Evolutionary conservation across 2,797 vertebrate species (phyloP), one percentile per base, ranked within the genome.

Genomic region (Scyliorhinus canicula): DNA sequence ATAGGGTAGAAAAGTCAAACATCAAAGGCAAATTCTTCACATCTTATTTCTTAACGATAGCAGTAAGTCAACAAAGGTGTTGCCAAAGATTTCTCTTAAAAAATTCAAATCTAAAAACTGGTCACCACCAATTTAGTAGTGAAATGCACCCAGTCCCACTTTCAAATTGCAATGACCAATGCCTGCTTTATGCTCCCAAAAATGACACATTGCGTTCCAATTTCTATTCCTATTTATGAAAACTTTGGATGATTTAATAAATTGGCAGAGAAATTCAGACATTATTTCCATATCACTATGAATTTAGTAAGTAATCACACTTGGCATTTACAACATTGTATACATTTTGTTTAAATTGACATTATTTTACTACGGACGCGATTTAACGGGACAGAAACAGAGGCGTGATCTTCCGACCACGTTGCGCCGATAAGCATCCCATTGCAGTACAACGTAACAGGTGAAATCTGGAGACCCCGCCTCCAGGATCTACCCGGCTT

Each of bases 351-450:
- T 86, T 63, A n/a, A 95, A 95, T 95, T 95, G 91, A 95, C 96
- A 95, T 96, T 96, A 95, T 96, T 96, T 96, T 96, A 95, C 95
- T 95, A 95, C 95, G n/a, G n/a, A n/a, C n/a, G n/a, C n/a, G n/a
- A n/a, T n/a, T n/a, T n/a, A n/a, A n/a, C n/a, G n/a, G n/a, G n/a
- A n/a, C n/a, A n/a, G n/a, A n/a, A n/a, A n/a, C n/a, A n/a, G n/a
- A n/a, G n/a, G n/a, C n/a, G n/a, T n/a, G n/a, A n/a, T n/a, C n/a
- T n/a, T n/a, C n/a, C n/a, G n/a, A n/a, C n/a, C n/a, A n/a, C n/a
- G n/a, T n/a, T n/a, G n/a, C n/a, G n/a, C n/a, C n/a, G n/a, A n/a
- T n/a, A n/a, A n/a, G n/a, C n/a, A n/a, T n/a, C n/a, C n/a, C n/a
- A n/a, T n/a, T n/a, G n/a, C n/a, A n/a, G n/a, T n/a, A n/a, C n/a